phyloP scores from a whole-genome alignment of 2,888 invertebrate species.

The Molanna angustata region DNA sequence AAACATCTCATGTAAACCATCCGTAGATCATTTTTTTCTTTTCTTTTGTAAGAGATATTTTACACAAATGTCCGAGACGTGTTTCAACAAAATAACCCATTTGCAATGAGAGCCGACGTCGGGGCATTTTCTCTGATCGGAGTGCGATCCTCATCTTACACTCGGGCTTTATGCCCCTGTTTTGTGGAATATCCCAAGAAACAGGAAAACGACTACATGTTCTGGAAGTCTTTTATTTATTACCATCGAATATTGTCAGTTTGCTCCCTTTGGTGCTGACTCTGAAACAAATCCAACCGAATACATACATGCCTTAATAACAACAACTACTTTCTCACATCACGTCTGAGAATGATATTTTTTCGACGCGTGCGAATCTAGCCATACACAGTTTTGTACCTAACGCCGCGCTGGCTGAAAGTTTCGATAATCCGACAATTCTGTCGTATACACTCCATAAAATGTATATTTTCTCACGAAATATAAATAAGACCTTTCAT shows the following conservation, averaged over 20 bases:
- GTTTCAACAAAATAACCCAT: conserved; percentile 13
- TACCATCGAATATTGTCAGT: conserved; percentile 17
- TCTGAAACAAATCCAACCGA: conserved; percentile 11
- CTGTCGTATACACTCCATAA: too few species aligned
- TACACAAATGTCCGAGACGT: conserved; percentile 13
- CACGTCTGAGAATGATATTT: conserved; percentile 22
- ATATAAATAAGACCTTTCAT: conserved; percentile 1
- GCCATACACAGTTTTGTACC: background rate
- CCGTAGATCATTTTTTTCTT: conserved; percentile 3
- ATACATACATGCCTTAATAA: conserved; percentile 16
- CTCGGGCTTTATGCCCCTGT: conserved; percentile 8
- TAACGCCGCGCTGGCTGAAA: background rate
- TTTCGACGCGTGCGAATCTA: conserved; percentile 17
- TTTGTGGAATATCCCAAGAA: conserved; percentile 13
- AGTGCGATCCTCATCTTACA: conserved; percentile 10
- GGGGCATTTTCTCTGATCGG: too few species aligned
- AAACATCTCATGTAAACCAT: background rate
- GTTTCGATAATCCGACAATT: conserved; percentile 11
- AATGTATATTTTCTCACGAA: conserved; percentile 12
- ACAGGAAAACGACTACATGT: conserved; percentile 5
- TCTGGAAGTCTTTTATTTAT: conserved; percentile 19
- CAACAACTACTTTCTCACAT: conserved; percentile 6
- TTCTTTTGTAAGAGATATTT: conserved; percentile 11
- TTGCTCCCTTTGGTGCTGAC: conserved; percentile 12
- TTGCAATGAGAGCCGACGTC: conserved; percentile 2